Evolutionary conservation across 2,888 invertebrate genomes (phyloP), one percentile per base, ranked within the genome.

Genomic region (Volucella inflata): DNA sequence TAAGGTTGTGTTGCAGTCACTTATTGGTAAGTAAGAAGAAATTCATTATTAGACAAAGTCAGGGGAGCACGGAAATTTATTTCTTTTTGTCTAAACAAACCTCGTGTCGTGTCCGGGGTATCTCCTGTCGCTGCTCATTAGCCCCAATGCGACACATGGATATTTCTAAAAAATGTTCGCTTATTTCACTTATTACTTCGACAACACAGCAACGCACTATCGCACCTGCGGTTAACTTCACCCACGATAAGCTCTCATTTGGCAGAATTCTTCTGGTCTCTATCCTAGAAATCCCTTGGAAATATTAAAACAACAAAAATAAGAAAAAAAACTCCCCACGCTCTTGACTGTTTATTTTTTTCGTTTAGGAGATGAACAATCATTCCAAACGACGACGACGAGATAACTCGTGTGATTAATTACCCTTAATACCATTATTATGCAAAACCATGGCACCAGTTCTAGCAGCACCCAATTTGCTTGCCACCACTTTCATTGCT

Each of bases 381-480:
- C 79, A 79, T 79, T 79, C 16, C 65, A 50, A 72, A 64, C 53
- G 70, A 81, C 67, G 67, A 85, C 53, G 70, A 81, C 67, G 67
- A 85, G 81, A 85, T 85, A 85, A 77, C 81, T 64, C 81, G 65
- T 72, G 80, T 85, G 85, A 85, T 85, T 85, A 85, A 85, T 85
- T 85, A 81, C 81, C 71, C 85, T 67, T 85, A 85, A 85, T 85
- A 81, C 81, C 72, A 80, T 85, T 85, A 77, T 85, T 85, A 85
- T 85, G 85, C 85, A 85, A 85, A 85, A 81, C 85, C 85, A 81
- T 67, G 72, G 67, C 74, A 85, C 84, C 81, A 75, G 70, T 70
- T 72, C 85, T 72, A 85, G 79, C 81, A 75, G 70, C 74, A 76
- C 85, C 81, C 81, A 85, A 85, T 85, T 85, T 85, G 85, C 85